These are phyloP conservation scores for Saguinus midas DNA, from an alignment of 2,113 vertebrate genomes.

Conservation along the genomic window DNA sequence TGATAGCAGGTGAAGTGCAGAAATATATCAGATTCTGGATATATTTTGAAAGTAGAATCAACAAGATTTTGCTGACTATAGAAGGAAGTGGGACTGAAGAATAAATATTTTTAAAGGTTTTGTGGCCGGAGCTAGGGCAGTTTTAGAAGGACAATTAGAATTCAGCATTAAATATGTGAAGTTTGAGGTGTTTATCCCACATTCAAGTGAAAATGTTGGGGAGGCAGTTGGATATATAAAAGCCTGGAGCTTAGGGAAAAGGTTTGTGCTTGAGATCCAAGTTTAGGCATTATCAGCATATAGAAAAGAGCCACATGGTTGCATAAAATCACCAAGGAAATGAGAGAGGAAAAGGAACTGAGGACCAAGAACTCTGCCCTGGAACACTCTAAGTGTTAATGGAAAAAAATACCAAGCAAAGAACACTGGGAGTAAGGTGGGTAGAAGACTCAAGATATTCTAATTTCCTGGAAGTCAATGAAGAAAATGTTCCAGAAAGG, in stretches of 20 bases:
- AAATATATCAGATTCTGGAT: neutral
- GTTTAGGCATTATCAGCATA: neutral
- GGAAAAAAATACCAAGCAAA: neutral
- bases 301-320: neutral
- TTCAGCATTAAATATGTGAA: neutral
- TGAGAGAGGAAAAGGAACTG: neutral
- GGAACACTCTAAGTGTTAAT: neutral
- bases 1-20: neutral
- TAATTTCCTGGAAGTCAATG: neutral
- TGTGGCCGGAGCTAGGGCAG: neutral
- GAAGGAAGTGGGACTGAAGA: neutral
- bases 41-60: neutral
- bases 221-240: neutral
- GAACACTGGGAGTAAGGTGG: neutral
- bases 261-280: neutral
- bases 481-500: neutral
- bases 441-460: neutral
- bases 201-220: neutral
- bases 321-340: neutral
- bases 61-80: neutral
- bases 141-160: neutral
- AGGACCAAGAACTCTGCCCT: neutral
- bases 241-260: neutral
- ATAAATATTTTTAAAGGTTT: neutral
- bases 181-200: neutral